These are phyloP conservation scores for Linnaemya vulpina DNA, from an alignment of 2,888 invertebrate species.

Conservation along the genomic window DNA sequence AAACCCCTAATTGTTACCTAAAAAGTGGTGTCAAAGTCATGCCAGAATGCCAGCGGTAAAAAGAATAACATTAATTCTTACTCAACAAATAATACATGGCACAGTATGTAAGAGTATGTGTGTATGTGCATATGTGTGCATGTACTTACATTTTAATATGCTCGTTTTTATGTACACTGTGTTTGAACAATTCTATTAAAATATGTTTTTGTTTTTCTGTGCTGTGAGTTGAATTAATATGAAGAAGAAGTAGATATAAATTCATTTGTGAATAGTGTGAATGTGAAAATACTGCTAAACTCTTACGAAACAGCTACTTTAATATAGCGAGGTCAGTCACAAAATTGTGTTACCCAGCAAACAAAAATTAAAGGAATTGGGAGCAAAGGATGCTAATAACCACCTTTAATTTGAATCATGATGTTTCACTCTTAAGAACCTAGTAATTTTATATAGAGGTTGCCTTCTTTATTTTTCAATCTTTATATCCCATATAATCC, in stretches of 20 bases:
- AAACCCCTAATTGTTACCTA: slow-evolving; percentile 72
- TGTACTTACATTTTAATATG: not conserved
- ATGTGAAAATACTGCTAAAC: not conserved
- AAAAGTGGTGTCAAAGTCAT: slow-evolving; percentile 73
- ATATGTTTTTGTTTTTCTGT: not conserved
- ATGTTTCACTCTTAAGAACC: too few species aligned
- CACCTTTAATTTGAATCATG: too few species aligned
- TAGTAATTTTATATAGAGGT: too few species aligned
- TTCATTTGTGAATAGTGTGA: slow-evolving; percentile 33
- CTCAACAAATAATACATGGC: slow-evolving; percentile 4
- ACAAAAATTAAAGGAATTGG: too few species aligned
- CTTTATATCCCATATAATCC: too few species aligned
- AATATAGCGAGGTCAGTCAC: not conserved
- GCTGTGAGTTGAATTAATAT: slow-evolving; percentile 26
- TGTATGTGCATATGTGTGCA: not conserved
- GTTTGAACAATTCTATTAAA: slow-evolving; percentile 33
- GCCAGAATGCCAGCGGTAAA: slow-evolving; percentile 52
- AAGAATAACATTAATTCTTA: slow-evolving; percentile 25
- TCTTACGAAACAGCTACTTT: not conserved
- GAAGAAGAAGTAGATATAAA: slow-evolving; percentile 50
- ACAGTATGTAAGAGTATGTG: not conserved
- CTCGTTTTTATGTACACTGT: not conserved
- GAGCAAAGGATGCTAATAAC: too few species aligned
- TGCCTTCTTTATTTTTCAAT: too few species aligned
- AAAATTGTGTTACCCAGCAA: not conserved